A percentile compares a stretch with the other conserved stretches of the same genome.
Conservation (phyloP, 2,797 vertebrate genomes). For the Rhabdophis nuchalis region DNA sequence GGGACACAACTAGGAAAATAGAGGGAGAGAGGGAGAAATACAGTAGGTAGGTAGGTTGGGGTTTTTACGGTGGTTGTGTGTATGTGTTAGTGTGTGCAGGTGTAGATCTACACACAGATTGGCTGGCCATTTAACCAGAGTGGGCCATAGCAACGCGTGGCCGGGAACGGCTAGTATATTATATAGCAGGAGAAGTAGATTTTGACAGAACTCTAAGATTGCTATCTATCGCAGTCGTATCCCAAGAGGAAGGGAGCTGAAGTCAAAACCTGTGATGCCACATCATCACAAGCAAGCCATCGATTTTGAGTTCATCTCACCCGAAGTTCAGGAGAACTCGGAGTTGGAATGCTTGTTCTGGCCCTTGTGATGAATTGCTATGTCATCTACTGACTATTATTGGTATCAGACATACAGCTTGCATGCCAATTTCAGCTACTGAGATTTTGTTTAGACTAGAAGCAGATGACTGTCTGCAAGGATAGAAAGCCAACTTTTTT, state of each 20-base stretch:
- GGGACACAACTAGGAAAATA: no score
- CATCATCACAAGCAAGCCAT: not conserved
- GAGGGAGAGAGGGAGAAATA: no score
- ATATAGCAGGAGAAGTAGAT: not conserved
- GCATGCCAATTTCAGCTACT: conserved; percentile 1
- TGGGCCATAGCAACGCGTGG: no score
- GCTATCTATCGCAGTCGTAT: not conserved
- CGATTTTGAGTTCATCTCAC: not conserved
- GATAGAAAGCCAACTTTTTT: not conserved
- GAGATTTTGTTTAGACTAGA: conserved; percentile 25
- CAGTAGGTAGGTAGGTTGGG: no score
- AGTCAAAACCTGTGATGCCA: not conserved
- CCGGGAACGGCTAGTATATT: no score
- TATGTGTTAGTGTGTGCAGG: no score
- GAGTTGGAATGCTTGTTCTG: not conserved
- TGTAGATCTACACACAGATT: no score
- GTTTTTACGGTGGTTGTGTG: no score
- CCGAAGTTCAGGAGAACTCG: not conserved
- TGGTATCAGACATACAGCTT: conserved; percentile 7
- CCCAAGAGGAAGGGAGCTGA: not conserved
- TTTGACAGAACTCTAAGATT: not conserved
- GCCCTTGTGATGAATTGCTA: not conserved
- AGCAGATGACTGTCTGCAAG: not conserved
- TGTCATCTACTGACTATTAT: conserved; percentile 10
- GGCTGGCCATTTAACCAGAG: no score